Base-by-base conservation (phyloP, 2,113 vertebrate genomes). In the Struthio camelus region DNA sequence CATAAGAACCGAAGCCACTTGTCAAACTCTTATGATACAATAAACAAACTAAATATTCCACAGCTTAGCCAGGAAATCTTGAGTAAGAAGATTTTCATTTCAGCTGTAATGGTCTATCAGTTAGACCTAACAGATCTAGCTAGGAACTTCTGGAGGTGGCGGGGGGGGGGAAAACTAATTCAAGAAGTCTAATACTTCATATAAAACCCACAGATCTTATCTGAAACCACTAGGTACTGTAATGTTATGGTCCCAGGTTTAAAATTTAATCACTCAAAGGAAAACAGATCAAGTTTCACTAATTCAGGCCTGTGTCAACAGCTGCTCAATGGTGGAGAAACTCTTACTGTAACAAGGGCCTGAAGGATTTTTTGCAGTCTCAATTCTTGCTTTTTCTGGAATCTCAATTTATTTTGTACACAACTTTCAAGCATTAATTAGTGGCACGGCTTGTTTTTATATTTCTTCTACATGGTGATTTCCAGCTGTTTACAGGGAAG, bases 21-120 rank as follows among this genome's bases (percentile, higher is more conserved):
- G 92, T 96, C 97, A 97, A 97, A 92, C 88, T 91, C 95, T 96
- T 96, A 95, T 40, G 97, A 95, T 94, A 90, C 85, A 85, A 95
- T 97, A 97, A 97, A 96, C 87, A 96, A 70, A 86, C 51, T 75
- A 93, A 97, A 93, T 94, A 96, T 90, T 97, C 79, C 64, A 88
- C 93, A 96, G 94, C 94, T 96, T 89, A 96, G 92, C 81, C 96
- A 96, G 91, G 93, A 97, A 93, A 94, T 93, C 90, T 94, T 82
- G 95, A 89, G 78, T 88, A 89, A 97, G 97, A 89, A 70, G 36
- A 71, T 85, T 89, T 86, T 79, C 78, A 84, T 85, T 94, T 89
- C 85, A 87, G 91, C 58, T 34, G 13, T 65, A 94, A 83, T 1
- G 2, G 80, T 87, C 93, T 97, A 97, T 97, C 51, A 54, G 77